Base-by-base conservation (phyloP, 2,888 invertebrate species). In the Odontocerum albicorne region DNA sequence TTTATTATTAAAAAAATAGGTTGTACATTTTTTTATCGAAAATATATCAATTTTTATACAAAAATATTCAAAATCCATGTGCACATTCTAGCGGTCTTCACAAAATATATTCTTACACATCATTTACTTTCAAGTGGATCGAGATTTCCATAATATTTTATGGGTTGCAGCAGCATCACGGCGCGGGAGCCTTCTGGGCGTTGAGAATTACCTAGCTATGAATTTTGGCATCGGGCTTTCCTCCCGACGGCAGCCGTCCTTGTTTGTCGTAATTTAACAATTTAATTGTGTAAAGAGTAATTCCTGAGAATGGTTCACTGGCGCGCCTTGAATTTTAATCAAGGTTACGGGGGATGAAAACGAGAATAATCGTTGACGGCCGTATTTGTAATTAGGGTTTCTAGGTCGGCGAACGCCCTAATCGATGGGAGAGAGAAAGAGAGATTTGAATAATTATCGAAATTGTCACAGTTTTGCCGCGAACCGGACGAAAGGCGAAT, bases 251-350 rank as follows among this genome's bases (percentile, higher is more conserved):
- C 45, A 36, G 39, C 13, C 13, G 15, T 13, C 42, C 51, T 57
- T 57, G 57, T 60, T 57, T 57, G 60, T 57, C 57, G 57, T 57
- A 54, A 60, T 57, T 60, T 55, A 57, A 57, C 60, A 60, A 60
- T 60, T 60, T 60, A 60, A 60, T 60, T 60, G 60, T 57, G 55
- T 57, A 57, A 55, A 55, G 52, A 57, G 60, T 57, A 57, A 60
- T 60, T 59, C 46, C 22, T 15, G 43, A 45, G 52, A 42, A 49
- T 40, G 45, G 57, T 4, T 20, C 15, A 49, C 45, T 12, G 47
- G 47, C 32, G 22, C 38, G 59, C 57, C 42, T 55, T 60, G 60
- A 58, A 57, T 60, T 58, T 55, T 60, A 60, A 60, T 60, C 57
- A 58, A 58, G 60, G 60, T 55, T 57, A 55, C 49, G 42, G 46